These are phyloP conservation scores for Streptopelia turtur DNA, from an alignment of 2,797 vertebrate species.

Conservation along the genomic window DNA sequence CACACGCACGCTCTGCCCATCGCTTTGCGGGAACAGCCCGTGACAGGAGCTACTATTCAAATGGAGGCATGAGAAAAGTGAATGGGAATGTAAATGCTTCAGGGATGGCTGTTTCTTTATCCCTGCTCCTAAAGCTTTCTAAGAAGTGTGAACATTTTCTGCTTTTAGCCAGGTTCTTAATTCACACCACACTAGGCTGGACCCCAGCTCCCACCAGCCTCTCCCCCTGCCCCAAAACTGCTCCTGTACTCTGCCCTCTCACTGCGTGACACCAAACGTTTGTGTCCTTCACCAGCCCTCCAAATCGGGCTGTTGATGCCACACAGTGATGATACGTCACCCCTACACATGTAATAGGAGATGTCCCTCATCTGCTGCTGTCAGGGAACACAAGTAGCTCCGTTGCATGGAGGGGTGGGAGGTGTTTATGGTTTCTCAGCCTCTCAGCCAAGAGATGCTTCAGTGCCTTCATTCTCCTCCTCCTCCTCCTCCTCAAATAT, in stretches of 20 bases:
- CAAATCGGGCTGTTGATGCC: not conserved
- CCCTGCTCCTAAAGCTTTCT: constrained; percentile 7
- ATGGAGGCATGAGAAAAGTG: not conserved
- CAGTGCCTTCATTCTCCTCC: not conserved
- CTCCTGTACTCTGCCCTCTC: not conserved
- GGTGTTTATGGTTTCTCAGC: not conserved
- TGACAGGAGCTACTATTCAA: not conserved
- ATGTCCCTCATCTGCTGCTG: not conserved
- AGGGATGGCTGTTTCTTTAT: not conserved
- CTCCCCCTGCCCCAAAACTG: not conserved
- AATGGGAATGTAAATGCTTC: not conserved
- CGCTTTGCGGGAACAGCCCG: not conserved
- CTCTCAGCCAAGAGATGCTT: not conserved
- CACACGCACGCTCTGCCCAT: not conserved
- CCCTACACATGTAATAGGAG: accelerated
- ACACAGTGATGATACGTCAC: not conserved
- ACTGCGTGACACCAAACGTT: not conserved
- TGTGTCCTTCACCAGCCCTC: not conserved
- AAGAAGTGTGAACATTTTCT: not conserved
- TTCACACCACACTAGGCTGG: not conserved
- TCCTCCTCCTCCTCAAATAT: not conserved
- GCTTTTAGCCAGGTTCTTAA: constrained; percentile 8
- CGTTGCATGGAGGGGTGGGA: not conserved
- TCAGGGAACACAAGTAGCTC: not conserved
- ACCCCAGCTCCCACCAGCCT: not conserved